Base-by-base conservation (phyloP, 1,140 invertebrate genomes). In the Rhynchophorus ferrugineus region DNA sequence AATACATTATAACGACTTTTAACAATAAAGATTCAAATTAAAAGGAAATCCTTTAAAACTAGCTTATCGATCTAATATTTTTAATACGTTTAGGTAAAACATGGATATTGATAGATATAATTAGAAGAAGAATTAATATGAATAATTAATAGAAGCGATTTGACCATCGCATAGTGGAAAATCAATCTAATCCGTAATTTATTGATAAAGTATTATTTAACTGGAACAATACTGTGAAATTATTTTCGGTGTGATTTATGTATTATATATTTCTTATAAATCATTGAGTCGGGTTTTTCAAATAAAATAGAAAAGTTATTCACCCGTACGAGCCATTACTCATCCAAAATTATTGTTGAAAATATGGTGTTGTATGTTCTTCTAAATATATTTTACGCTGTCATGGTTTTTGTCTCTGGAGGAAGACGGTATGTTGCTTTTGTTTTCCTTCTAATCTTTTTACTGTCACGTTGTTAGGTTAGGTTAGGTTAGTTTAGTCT, bases 381-480 rank as follows among this genome's bases (percentile, higher is more conserved):
- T 41, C 38, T 41, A 51, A 44, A 51, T 51, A 44, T 51, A 51
- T 51, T 51, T 51, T 44, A 44, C 49, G 41, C 21, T 51, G 49
- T 51, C 49, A 51, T 9, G 49, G 41, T 44, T 51, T 51, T 51
- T 51, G 49, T 44, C 49, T 51, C 49, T 44, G 19, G 29, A 35
- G 50, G 35, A 21, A 41, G 39, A 37, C 50, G 50, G 46, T 53
- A 53, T 53, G 50, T 53, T 53, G 50, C 50, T 45, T 41, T 53
- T 39, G 44, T 53, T 53, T 45, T 53, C 46, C 50, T 53, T 53
- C 21, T 53, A 53, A 53, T 53, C 50, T 53, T 53, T 46, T 46
- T 46, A 53, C 33, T 53, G 34, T 33, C 37, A 39, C 29, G 44
- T 53, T 29, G 24, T 44, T 53, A 44, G 44, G 44, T 42, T 53